Evolutionary conservation across 2,888 invertebrate genomes (phyloP), one percentile per base, ranked within the genome.

Genomic region (Tenthredo livida): DNA sequence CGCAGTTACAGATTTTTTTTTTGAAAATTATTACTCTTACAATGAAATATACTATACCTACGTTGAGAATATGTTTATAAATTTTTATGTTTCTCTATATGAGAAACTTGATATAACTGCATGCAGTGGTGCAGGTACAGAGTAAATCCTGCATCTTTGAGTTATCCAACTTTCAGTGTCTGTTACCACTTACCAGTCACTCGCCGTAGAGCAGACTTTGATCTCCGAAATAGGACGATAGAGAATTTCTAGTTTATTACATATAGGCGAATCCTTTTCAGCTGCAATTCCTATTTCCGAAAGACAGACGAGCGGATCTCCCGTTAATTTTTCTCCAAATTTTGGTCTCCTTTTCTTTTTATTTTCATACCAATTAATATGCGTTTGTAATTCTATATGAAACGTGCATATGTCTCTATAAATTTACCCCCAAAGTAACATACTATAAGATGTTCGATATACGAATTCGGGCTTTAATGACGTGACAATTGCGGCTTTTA

Each of bases 401-500:
- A 61, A 61, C 9, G 29, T 33, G 1, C 2, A n/a, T 54, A 10
- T 61, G 12, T 61, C 25, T 9, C 10, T 61, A 2, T 61, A 2
- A 25, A 61, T 61, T 61, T 3, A 25, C 12, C 21, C 21, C 12
- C 61, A 37, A 2, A 61, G 25, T 4, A 21, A 10, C 10, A 12
- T 12, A n/a, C n/a, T n/a, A 21, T 12, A 12, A 61, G 25, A 61
- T 12, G 61, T 25, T 61, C 10, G n/a, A n/a, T 61, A 12, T 25
- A 25, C 25, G 21, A 25, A 17, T 7, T 54, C n/a, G 54, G 0
- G 25, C 25, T 25, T 61, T 61, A 61, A 10, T 61, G 12, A 61
- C 25, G 50, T 25, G 33, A 67, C 25, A 47, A 47, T 15, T 37
- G 65, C 7, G 33, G 43, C 54, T n/a, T 40, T 70, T 86, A 84